Evolutionary conservation across 2,113 vertebrate genomes (phyloP).

Genomic region (Litocranius walleri): DNA sequence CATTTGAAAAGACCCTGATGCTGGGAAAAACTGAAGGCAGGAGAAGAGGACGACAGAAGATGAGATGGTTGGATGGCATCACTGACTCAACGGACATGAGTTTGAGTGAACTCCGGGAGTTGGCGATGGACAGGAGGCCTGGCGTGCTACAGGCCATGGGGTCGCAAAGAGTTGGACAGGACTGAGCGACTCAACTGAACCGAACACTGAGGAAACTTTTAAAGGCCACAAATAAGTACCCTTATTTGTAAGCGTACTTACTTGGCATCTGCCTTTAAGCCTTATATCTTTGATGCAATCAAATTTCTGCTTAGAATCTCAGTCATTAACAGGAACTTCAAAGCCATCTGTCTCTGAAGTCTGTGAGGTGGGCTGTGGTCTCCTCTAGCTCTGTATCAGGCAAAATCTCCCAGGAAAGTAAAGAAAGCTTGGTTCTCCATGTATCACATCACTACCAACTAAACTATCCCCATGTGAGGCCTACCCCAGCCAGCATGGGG

Average conservation of each 20-base stretch:
- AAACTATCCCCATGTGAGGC: not conserved
- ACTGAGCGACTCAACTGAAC: not conserved
- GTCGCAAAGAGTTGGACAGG: not conserved
- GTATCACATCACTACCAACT: not conserved
- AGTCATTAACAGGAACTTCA: not conserved
- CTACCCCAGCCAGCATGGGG: not conserved
- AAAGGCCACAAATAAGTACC: not conserved
- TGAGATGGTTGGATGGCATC: not conserved
- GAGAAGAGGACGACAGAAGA: not conserved
- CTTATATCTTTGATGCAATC: not conserved
- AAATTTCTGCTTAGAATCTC: constrained; percentile 21
- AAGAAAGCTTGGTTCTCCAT: not conserved
- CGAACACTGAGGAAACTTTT: not conserved
- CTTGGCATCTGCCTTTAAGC: not conserved
- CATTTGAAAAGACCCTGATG: not conserved
- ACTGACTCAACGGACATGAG: not conserved
- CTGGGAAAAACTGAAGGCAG: not conserved
- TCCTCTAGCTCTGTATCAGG: not conserved
- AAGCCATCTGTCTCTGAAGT: not conserved
- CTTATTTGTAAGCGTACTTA: not conserved
- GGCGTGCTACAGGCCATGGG: not conserved
- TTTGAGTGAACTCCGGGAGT: not conserved
- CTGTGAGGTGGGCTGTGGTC: not conserved
- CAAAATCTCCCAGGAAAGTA: not conserved
- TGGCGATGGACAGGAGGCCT: not conserved